phyloP scores from a whole-genome alignment of 2,797 vertebrate genomes.

The Falco berigora region DNA sequence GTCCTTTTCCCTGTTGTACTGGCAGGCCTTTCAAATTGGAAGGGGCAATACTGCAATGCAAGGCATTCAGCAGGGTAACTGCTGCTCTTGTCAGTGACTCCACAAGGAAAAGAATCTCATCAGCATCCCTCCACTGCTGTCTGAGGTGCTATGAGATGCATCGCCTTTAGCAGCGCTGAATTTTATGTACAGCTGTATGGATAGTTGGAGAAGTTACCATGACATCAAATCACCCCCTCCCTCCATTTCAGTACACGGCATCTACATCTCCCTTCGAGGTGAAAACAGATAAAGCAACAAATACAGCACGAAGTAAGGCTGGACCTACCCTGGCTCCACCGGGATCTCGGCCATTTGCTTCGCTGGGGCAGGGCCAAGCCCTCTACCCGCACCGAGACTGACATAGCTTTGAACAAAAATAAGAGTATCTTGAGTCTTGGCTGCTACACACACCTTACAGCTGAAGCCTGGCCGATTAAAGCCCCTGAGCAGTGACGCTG shows the following conservation, averaged over 20 bases:
- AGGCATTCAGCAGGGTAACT: neutral
- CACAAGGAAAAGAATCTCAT: fast-evolving
- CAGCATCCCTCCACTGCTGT: neutral
- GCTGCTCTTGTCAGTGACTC: neutral
- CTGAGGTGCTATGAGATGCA: neutral
- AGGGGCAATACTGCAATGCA: neutral
- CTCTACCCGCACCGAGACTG: neutral
- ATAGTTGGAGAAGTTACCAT: neutral
- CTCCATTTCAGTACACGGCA: neutral
- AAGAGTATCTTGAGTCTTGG: neutral
- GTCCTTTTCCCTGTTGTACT: neutral
- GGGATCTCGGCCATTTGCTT: neutral
- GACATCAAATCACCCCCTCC: neutral
- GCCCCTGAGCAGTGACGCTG: neutral
- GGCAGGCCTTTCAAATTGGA: neutral
- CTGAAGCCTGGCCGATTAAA: neutral
- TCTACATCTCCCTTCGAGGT: neutral
- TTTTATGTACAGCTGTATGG: neutral
- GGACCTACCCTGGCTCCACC: neutral
- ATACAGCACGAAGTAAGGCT: neutral
- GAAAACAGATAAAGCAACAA: neutral
- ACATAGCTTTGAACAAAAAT: neutral
- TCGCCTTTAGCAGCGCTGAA: neutral
- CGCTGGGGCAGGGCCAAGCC: neutral
- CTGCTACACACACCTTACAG: neutral